Evolutionary conservation across 1,140 invertebrate genomes (phyloP), one percentile per base, ranked within the genome.

Genomic region (Galleria mellonella): DNA sequence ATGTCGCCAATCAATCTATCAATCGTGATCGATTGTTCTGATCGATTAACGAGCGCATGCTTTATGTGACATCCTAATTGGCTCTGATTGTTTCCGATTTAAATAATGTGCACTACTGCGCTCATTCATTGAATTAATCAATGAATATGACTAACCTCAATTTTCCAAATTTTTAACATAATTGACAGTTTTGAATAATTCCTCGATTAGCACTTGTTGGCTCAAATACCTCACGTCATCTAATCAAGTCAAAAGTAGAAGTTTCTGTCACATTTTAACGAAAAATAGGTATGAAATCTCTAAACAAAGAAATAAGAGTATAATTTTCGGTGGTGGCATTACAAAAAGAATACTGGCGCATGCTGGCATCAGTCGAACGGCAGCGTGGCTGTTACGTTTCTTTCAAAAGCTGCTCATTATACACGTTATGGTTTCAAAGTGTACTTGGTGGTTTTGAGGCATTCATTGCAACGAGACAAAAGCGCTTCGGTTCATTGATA

Each of bases 371-470:
- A 50, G 52, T 43, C 51, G 41, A 62, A 38, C 56, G 45, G 51
- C 50, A 49, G 50, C 62, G 53, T 50, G 48, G 51, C 2, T 2
- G 6, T 3, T 3, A 23, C 6, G 6, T 2, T 23, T 23, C 62
- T 61, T 67, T 74, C 59, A 59, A 72, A 68, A 49, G 59, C 54
- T 65, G 66, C 79, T 81, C 73, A 73, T 72, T 78, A 77, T 70
- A 66, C 64, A 67, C 64, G 65, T 72, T 64, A 74, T 63, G 72
- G 60, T 70, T 71, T 54, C 61, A 48, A 61, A 78, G 73, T 66
- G 72, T 70, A 66, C 72, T 78, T 61, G 65, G 51, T 62, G 61
- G 66, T 65, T 62, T 66, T 62, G 57, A 65, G 62, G 60, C 57
- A 62, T 67, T 78, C 60, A 43, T 50, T 31, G 47, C 58, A 71